phyloP scores from a whole-genome alignment of 2,888 invertebrate species.

The Desoria tigrina region DNA sequence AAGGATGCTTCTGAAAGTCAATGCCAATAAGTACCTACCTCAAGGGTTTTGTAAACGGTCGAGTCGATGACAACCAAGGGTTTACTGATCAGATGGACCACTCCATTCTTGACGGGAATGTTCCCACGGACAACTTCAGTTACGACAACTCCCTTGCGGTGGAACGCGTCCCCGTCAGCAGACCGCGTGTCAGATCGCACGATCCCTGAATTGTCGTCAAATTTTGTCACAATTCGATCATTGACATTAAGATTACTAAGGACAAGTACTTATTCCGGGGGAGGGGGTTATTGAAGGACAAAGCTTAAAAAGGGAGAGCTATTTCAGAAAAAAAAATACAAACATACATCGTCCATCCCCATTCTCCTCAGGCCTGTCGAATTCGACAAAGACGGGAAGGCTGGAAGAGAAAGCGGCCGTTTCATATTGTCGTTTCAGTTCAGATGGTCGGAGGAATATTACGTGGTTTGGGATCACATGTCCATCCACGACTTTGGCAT shows the following conservation, averaged over 20 bases:
- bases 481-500: constrained; percentile 81
- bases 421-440: constrained; percentile 71
- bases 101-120: constrained; percentile 88
- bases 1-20: too few relatives aligned
- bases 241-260: constrained; percentile 20
- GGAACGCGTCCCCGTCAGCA: constrained; percentile 70
- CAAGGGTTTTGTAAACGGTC: constrained; percentile 79
- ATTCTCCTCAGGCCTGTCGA: constrained; percentile 41
- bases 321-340: too few relatives aligned
- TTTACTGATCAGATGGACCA: constrained; percentile 86
- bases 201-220: constrained; percentile 69
- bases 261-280: constrained; percentile 17
- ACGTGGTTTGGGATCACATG: constrained; percentile 86
- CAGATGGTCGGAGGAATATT: constrained; percentile 77
- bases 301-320: too few relatives aligned
- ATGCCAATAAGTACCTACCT: too few relatives aligned
- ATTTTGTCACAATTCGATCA: constrained; percentile 24
- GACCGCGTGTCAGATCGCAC: constrained; percentile 78
- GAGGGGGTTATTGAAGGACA: too few relatives aligned
- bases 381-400: constrained; percentile 50
- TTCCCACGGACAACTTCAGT: constrained; percentile 86
- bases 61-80: constrained; percentile 89
- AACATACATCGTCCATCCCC: constrained; percentile 48
- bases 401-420: constrained; percentile 59
- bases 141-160: constrained; percentile 79